These are phyloP conservation scores for Parambassis ranga DNA, from an alignment of 2,797 vertebrate genomes.

Conservation along the genomic window DNA sequence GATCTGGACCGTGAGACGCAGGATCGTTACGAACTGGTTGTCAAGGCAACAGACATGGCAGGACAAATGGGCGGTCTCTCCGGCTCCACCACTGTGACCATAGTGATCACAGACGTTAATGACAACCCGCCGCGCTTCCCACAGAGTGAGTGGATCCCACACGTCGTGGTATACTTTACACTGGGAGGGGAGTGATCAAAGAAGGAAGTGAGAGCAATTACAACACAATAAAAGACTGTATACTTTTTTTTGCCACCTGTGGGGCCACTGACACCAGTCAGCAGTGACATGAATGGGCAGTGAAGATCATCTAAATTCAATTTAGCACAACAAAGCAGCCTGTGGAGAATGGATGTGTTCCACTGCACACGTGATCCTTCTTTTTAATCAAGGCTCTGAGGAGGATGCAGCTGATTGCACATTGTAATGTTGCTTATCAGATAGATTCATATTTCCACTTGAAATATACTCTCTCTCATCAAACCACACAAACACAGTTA, in stretches of 20 bases:
- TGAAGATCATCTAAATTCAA: slow-evolving; percentile 47
- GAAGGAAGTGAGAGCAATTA: background rate
- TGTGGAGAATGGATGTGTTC: slow-evolving; percentile 34
- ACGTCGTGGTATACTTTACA: slow-evolving; percentile 21
- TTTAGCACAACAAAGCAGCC: slow-evolving; percentile 40
- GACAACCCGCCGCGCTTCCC: slow-evolving; percentile 97
- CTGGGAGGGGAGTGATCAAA: background rate
- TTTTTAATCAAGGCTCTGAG: slow-evolving; percentile 24
- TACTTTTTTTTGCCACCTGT: slow-evolving; percentile 11
- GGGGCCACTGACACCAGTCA: slow-evolving; percentile 23
- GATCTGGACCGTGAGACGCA: slow-evolving; percentile 96
- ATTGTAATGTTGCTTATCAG: slow-evolving; percentile 20
- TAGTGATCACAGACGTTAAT: slow-evolving; percentile 97
- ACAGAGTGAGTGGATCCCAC: slow-evolving; percentile 86
- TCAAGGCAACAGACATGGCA: slow-evolving; percentile 98
- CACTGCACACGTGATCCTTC: slow-evolving; percentile 23
- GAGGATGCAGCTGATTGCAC: slow-evolving; percentile 27
- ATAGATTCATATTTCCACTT: background rate
- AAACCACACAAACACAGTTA: background rate
- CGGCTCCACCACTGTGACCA: slow-evolving; percentile 97
- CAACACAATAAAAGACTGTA: background rate
- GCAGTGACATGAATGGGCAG: slow-evolving; percentile 13
- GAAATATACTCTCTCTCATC: background rate
- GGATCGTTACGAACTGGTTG: slow-evolving; percentile 96
- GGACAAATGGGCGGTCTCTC: slow-evolving; percentile 98